phyloP scores from a whole-genome alignment of 2,113 vertebrate species.

The Poicephalus meyeri region DNA sequence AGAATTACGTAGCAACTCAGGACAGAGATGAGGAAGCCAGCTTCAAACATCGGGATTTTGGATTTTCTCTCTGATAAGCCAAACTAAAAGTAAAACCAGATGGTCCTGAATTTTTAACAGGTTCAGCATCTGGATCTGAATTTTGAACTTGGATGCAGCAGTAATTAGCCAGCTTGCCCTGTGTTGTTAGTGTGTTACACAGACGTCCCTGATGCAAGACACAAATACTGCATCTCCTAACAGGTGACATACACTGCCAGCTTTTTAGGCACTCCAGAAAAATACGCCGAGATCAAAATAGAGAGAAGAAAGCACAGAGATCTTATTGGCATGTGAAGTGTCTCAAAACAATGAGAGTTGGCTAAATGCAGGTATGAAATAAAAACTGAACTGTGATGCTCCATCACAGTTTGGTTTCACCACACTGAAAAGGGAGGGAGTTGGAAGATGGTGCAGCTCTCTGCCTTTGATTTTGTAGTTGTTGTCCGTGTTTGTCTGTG shows the following conservation, averaged over 20 bases:
- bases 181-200: not conserved
- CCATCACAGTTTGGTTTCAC: not conserved
- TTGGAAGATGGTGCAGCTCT: not conserved
- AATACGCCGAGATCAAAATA: fast-evolving
- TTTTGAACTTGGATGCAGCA: not conserved
- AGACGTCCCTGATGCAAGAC: not conserved
- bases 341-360: not conserved
- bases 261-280: not conserved
- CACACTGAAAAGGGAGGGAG: not conserved
- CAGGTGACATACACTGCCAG: fast-evolving
- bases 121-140: not conserved
- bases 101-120: not conserved
- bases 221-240: not conserved
- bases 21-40: not conserved
- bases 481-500: not conserved
- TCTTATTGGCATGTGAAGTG: not conserved
- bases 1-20: not conserved
- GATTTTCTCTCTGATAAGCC: not conserved
- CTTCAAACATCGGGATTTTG: not conserved
- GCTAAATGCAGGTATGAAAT: not conserved
- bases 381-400: not conserved
- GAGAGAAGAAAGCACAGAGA: not conserved
- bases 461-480: not conserved
- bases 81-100: not conserved
- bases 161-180: not conserved